These are phyloP conservation scores for Stenotaenia linearis DNA, from an alignment of 2,888 invertebrate species.

Conservation along the genomic window DNA sequence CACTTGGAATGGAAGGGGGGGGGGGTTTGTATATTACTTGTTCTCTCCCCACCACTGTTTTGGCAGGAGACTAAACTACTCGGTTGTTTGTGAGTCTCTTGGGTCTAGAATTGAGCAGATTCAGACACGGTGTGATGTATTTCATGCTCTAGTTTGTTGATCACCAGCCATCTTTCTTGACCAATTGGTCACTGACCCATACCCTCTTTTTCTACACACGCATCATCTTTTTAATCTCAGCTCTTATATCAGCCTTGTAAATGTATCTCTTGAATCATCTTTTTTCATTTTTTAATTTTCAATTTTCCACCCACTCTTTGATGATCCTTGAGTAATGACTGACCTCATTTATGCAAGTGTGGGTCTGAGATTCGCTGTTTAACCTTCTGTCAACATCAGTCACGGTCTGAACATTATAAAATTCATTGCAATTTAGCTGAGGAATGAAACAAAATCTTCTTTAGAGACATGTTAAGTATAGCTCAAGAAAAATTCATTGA, in stretches of 20 bases:
- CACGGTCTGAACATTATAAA: background rate
- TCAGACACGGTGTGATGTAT: background rate
- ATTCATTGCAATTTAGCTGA: background rate
- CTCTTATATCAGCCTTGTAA: background rate
- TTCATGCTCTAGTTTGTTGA: background rate
- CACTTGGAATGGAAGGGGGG: background rate
- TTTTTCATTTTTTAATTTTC: background rate
- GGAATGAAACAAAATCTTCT: no score
- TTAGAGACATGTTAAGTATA: no score
- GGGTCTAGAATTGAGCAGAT: background rate
- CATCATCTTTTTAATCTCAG: background rate
- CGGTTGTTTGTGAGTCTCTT: background rate
- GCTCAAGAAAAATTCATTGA: background rate
- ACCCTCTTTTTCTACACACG: background rate
- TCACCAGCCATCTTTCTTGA: background rate
- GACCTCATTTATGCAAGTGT: background rate
- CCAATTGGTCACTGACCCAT: background rate
- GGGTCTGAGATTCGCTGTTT: background rate
- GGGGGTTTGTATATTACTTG: background rate
- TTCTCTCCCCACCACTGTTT: background rate
- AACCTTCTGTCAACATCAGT: background rate
- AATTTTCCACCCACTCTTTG: background rate
- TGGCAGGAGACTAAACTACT: background rate
- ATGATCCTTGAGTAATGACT: background rate
- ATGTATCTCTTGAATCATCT: background rate